Base-by-base conservation (phyloP, 2,797 vertebrate species). In the Cyprinodon diabolis region DNA sequence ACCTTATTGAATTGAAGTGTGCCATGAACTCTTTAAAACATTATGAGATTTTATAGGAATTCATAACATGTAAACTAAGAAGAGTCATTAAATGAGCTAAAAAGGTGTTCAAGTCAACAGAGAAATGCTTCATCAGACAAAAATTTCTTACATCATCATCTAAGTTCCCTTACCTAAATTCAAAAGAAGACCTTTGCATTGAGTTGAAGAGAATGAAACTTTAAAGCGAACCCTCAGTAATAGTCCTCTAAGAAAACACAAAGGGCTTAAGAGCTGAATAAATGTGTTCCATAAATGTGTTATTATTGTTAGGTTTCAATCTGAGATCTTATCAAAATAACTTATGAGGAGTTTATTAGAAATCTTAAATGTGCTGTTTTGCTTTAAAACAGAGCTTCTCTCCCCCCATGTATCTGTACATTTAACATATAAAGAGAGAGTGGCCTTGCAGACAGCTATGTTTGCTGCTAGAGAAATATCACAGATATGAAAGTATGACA, bases 341-440 rank as follows among this genome's bases (percentile, higher is more conserved):
- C 43, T 40, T 40, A 63, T 63, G 35, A n/a, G 6, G 40, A 1
- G 17, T 63, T 63, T 63, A 1, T 11, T 43, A 40, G 40, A 63
- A 63, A 11, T 35, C 19, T 43, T 13, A n/a, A 23, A 45, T n/a
- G n/a, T 14, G 45, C 21, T 45, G 10, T 65, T 12, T 13, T 17
- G 19, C 7, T 43, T 21, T 43, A 43, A 63, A 63, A 63, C 60
- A 63, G 63, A 80, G 75, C 56, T 30, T 30, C 30, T 30, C 30
- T 80, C 56, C 65, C 67, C 65, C 13, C 71, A 6, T 54, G 69
- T 78, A 78, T 72, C 55, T 68, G 67, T 37, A 58, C 66, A 56
- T 70, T 78, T 5, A 76, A 43, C 57, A 35, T 40, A 77, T 40
- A 74, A 67, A 69, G 35, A 65, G 35, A 40, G 58, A 83, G 75